Percentiles rank a stretch among this genome's conserved stretches.
Evolutionary conservation across 2,113 vertebrate genomes (phyloP).

Genomic region (Delphinus delphis): DNA sequence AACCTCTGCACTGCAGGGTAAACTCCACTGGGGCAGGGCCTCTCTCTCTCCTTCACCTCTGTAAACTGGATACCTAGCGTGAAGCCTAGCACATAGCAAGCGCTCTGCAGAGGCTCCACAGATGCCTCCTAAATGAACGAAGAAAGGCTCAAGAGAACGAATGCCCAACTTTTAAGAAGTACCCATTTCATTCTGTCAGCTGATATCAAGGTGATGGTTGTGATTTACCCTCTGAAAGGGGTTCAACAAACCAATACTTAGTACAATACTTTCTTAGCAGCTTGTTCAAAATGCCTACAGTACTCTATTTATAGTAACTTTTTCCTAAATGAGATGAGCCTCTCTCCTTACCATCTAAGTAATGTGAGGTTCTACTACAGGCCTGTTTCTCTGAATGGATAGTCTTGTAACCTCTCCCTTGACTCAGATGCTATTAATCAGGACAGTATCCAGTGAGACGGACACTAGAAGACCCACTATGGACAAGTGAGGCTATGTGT

Average conservation of each 20-base stretch:
- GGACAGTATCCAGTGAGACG: neutral
- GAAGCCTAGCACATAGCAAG: neutral
- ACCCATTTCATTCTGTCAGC: neutral
- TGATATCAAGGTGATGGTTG: neutral
- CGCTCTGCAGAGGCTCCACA: rapidly evolving
- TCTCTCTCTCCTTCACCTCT: neutral
- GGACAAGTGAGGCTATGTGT: neutral
- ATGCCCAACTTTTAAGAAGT: neutral
- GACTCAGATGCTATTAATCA: neutral
- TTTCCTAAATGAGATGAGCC: neutral
- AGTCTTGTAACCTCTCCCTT: neutral
- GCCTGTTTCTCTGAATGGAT: neutral
- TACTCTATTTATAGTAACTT: neutral
- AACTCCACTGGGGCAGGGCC: rapidly evolving
- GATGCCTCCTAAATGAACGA: neutral
- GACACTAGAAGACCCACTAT: neutral
- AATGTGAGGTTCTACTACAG: neutral
- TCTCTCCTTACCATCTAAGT: neutral
- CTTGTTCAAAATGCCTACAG: neutral
- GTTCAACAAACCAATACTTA: neutral
- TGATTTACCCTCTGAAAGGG: neutral
- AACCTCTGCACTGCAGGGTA: neutral
- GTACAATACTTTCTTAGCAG: neutral
- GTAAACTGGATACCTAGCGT: neutral
- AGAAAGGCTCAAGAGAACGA: neutral